phyloP scores from a whole-genome alignment of 1,140 invertebrate species.

The Brachionus paranguensis region DNA sequence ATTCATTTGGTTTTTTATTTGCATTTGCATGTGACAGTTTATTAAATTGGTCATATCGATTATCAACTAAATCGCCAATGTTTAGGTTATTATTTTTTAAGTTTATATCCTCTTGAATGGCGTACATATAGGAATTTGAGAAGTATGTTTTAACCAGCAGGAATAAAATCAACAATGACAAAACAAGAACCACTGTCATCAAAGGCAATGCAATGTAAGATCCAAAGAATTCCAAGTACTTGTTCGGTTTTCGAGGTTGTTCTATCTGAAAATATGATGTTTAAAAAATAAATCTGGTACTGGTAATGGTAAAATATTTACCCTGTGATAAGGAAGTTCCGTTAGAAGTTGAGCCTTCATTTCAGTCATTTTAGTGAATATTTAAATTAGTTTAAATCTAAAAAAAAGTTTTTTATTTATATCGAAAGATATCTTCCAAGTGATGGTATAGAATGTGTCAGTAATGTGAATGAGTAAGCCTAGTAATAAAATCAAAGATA shows the following conservation, averaged over 20 bases:
- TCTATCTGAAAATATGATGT: background rate
- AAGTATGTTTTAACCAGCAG: conserved; percentile 36
- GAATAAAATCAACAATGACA: conserved; percentile 26
- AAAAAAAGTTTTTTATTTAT: background rate
- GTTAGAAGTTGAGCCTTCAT: conserved; percentile 37
- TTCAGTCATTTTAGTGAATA: conserved; percentile 8
- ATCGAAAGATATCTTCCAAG: background rate
- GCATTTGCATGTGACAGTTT: background rate
- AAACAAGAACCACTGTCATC: conserved; percentile 29
- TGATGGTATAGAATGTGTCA: background rate
- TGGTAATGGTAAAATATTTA: background rate
- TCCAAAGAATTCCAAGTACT: conserved; percentile 34
- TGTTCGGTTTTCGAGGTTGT: conserved; percentile 21
- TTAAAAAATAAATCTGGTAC: background rate
- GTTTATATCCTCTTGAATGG: background rate
- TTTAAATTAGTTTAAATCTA: background rate
- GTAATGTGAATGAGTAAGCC: background rate
- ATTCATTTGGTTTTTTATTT: background rate
- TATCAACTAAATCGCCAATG: conserved; percentile 9
- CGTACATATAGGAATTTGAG: conserved; percentile 34
- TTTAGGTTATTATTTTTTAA: conserved; percentile 6
- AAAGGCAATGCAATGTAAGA: conserved; percentile 38
- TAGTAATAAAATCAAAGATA: background rate
- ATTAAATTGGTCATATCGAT: conserved; percentile 18
- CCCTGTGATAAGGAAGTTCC: conserved; percentile 28